Percentiles rank a stretch among this genome's conserved stretches.
Conservation (phyloP, 2,797 vertebrate genomes). For the Siniperca undulata region DNA sequence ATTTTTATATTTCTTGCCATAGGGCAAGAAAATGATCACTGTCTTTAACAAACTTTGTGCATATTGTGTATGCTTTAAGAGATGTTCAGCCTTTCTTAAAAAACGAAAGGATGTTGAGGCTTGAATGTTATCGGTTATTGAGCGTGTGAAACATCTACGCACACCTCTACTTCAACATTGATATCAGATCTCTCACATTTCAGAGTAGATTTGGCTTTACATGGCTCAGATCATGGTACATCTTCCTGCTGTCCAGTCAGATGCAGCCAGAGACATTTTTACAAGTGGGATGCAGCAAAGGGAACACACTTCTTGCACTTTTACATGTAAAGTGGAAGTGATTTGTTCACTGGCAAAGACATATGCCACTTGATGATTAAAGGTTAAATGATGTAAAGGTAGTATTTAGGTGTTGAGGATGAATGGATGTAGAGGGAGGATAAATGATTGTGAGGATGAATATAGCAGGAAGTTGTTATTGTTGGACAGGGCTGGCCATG, state of each 20-base stretch:
- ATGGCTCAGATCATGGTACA: background rate
- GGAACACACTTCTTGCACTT: background rate
- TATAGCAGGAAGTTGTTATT: conserved; percentile 1
- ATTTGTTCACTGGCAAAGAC: conserved; percentile 27
- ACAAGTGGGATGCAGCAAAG: background rate
- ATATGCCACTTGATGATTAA: conserved; percentile 25
- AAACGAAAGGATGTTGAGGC: background rate
- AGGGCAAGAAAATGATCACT: background rate
- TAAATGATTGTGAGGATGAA: background rate
- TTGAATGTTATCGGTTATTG: background rate
- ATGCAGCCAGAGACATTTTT: background rate
- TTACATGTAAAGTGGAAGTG: conserved; percentile 1
- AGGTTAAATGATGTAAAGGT: conserved; percentile 9
- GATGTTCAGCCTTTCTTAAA: background rate
- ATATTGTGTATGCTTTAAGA: background rate
- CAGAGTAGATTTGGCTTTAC: background rate
- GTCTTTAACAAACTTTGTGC: background rate
- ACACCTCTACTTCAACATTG: background rate
- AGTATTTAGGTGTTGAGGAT: conserved; percentile 11
- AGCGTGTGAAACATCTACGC: background rate
- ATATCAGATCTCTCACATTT: background rate
- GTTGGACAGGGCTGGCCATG: background rate
- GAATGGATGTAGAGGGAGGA: background rate
- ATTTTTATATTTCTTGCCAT: background rate
- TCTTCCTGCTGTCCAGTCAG: background rate